Evolutionary conservation across 2,113 vertebrate genomes (phyloP), one percentile per base, ranked within the genome.

Genomic region (Platysteira castanea): DNA sequence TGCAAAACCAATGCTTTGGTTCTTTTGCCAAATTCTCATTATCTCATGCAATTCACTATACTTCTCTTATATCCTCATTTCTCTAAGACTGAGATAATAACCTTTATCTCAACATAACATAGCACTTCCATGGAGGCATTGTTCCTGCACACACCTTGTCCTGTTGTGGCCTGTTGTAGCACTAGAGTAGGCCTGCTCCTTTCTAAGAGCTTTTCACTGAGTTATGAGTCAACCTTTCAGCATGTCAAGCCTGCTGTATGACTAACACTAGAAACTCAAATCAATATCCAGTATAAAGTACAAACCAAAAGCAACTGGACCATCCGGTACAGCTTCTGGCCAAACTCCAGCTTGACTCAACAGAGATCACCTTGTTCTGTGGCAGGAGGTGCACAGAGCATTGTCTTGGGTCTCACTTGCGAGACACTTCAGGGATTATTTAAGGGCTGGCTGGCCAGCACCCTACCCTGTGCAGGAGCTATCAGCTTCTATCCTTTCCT

Each of bases 241-340:
- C 19, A 27, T 7, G 0, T 57, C 57, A 79, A 71, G 41, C 47
- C 42, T 52, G 24, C 35, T 59, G 19, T 11, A 49, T 30, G 85
- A 61, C 65, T 87, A 71, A 81, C 41, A 27, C 31, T 11, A 18
- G 35, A 56, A 74, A 73, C 39, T 71, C 49, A 85, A 73, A 83
- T 46, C 77, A 60, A 84, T 15, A 78, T 30, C 49, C 57, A 79
- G 27, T 33, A 70, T 23, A 10, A 78, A 94, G 57, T 47, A 76
- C 37, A 90, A 85, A 61, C 24, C 28, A 49, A 82, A 82, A 81
- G 87, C 50, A 60, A 54, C 24, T 13, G 37, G 37, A n/a, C 39
- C 39, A 47, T 12, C 27, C 0, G 0, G 69, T 19, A 49, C 11
- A 80, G 68, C 41, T 61, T 73, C 71, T 1, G 0, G n/a, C 35